Conservation (phyloP, 1,140 invertebrate species). For the Formica selysi region DNA sequence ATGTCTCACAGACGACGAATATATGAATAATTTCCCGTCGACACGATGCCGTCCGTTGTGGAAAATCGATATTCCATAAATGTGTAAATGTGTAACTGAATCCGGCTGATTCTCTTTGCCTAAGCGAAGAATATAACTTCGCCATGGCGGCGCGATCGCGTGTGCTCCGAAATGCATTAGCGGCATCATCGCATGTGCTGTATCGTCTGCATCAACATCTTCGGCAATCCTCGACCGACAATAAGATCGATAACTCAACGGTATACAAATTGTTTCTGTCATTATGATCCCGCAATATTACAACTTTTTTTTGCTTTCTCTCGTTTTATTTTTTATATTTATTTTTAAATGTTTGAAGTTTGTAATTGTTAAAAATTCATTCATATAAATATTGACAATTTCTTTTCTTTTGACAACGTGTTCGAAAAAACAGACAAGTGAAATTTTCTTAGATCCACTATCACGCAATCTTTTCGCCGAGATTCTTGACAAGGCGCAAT, state of each 20-base stretch:
- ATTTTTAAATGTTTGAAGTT: too few relatives aligned
- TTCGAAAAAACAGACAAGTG: neutral
- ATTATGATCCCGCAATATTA: neutral
- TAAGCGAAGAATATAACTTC: constrained; percentile 53
- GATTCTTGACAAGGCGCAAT: neutral
- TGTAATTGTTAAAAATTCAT: neutral
- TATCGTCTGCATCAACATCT: constrained; percentile 14
- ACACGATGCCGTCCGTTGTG: neutral
- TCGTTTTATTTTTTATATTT: neutral
- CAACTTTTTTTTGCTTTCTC: neutral
- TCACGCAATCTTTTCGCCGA: neutral
- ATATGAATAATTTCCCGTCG: constrained; percentile 65
- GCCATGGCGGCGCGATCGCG: neutral
- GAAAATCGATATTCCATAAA: constrained; percentile 85
- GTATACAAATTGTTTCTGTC: neutral
- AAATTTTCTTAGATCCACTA: neutral
- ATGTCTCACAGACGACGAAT: constrained; percentile 64
- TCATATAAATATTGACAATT: neutral
- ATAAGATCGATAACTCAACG: neutral
- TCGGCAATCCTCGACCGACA: neutral
- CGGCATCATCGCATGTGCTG: constrained; percentile 7
- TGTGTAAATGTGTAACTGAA: constrained; percentile 83
- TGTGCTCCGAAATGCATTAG: constrained; percentile 54
- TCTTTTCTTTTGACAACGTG: neutral
- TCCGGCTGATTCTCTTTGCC: constrained; percentile 69